These are phyloP conservation scores for Palloptera scutellata DNA, from an alignment of 2,888 invertebrate genomes.

Conservation along the genomic window DNA sequence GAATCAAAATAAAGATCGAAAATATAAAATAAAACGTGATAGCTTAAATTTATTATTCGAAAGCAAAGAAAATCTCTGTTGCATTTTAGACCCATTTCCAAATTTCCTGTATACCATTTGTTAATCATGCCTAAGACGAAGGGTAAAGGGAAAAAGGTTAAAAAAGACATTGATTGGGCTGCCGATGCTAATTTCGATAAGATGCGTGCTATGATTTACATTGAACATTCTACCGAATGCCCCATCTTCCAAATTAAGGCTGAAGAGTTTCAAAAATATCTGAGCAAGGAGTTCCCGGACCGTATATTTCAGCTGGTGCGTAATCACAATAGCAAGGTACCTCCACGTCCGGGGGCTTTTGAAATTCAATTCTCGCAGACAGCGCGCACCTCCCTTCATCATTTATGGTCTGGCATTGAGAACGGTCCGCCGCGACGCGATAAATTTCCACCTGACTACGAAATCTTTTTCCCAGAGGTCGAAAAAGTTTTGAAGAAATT, in stretches of 20 bases:
- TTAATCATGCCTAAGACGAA: conserved; percentile 23
- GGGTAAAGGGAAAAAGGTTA: conserved; percentile 28
- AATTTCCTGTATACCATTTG: not conserved
- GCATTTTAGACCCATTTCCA: not conserved
- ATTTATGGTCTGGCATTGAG: conserved; percentile 53
- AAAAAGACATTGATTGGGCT: conserved; percentile 53
- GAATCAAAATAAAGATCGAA: no score
- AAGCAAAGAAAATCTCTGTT: not conserved
- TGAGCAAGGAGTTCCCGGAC: conserved; percentile 50
- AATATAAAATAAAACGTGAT: not conserved
- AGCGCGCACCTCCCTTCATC: conserved; percentile 52
- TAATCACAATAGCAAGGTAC: conserved; percentile 50
- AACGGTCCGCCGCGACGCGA: conserved; percentile 59
- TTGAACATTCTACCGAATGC: conserved; percentile 59
- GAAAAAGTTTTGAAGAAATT: conserved; percentile 53
- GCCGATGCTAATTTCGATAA: conserved; percentile 51
- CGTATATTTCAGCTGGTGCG: conserved; percentile 52
- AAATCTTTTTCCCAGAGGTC: conserved; percentile 50
- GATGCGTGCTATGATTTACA: conserved; percentile 56
- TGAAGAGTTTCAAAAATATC: conserved; percentile 48
- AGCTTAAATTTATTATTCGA: not conserved
- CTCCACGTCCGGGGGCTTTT: conserved; percentile 54
- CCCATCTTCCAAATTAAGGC: conserved; percentile 57
- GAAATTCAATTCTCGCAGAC: conserved; percentile 57
- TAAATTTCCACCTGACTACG: conserved; percentile 54